Conservation (phyloP, 64 coral and sea anemone species). For the Astreopora myriophthalma region DNA sequence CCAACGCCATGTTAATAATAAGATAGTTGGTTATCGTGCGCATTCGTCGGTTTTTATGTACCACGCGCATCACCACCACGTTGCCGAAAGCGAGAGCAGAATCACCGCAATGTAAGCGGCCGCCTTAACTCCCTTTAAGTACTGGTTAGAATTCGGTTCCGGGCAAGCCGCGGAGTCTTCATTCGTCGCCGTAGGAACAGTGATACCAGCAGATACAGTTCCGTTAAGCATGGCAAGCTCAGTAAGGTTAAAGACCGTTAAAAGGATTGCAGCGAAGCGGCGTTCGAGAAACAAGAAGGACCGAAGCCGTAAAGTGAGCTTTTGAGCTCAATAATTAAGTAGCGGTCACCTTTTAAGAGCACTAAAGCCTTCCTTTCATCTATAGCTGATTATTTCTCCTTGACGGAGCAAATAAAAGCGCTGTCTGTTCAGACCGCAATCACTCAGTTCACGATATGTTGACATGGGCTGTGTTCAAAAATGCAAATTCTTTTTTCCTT, state of each 20-base stretch:
- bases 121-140: constrained; percentile 40
- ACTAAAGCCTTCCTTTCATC: neutral
- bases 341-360: constrained; percentile 1
- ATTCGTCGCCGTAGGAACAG: neutral
- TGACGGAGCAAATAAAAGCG: neutral
- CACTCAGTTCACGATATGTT: constrained; percentile 7
- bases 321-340: constrained; percentile 20
- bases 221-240: constrained; percentile 4
- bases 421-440: neutral
- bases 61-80: constrained; percentile 43
- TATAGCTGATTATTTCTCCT: neutral
- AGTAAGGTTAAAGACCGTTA: neutral
- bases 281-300: neutral
- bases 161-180: constrained; percentile 3
- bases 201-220: neutral
- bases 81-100: constrained; percentile 56
- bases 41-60: constrained; percentile 41
- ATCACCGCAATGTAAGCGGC: constrained; percentile 27
- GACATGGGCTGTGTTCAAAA: neutral
- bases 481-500: constrained; percentile 19
- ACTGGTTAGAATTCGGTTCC: neutral
- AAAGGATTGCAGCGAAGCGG: neutral
- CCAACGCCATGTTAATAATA: constrained; percentile 55
- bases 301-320: constrained; percentile 22
- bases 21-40: constrained; percentile 69